Base-by-base conservation (phyloP, 2,888 invertebrate genomes). In the Julus scandinavius region DNA sequence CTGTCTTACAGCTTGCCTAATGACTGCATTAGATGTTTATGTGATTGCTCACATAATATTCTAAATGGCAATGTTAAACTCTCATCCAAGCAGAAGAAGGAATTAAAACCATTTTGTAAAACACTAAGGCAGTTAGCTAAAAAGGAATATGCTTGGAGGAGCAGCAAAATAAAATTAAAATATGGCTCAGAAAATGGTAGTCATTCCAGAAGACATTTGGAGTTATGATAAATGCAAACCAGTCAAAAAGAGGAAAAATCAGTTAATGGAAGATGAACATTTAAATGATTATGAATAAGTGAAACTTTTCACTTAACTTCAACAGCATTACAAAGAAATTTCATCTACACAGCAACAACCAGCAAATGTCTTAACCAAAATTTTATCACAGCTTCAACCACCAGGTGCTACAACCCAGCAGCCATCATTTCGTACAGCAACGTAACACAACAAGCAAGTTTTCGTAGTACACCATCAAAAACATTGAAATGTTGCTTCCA, bases 171-270 rank as follows among this genome's bases (percentile, higher is more conserved):
- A 1, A 63, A 54, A 4, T 54, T 63, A n/a, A n/a, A 63, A 20
- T 20, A 63, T 63, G 63, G n/a, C 63, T 17, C 63, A 63, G 17
- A 63, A 63, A 63, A 63, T 63, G 63, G n/a, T 63, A n/a, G 63
- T 63, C 0, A 63, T 63, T n/a, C 63, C 63, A n/a, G 63, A 63
- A 63, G 63, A 63, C 20, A 63, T 63, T 63, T 63, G 63, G 63
- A 63, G n/a, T 17, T 63, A 63, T 20, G 63, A 63, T n/a, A 63
- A 63, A 63, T n/a, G 20, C 7, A n/a, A 63, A 63, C 63, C 63
- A n/a, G n/a, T 63, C 4, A n/a, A 63, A 20, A 63, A 63, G 2
- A n/a, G 63, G n/a, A 63, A 63, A n/a, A 20, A 54, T 15, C 13
- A 17, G 17, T 54, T 13, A 54, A 54, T 54, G 54, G 54, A 54